These are phyloP conservation scores for Tipula vernalis DNA, from an alignment of 2,888 invertebrate species.

Conservation along the genomic window DNA sequence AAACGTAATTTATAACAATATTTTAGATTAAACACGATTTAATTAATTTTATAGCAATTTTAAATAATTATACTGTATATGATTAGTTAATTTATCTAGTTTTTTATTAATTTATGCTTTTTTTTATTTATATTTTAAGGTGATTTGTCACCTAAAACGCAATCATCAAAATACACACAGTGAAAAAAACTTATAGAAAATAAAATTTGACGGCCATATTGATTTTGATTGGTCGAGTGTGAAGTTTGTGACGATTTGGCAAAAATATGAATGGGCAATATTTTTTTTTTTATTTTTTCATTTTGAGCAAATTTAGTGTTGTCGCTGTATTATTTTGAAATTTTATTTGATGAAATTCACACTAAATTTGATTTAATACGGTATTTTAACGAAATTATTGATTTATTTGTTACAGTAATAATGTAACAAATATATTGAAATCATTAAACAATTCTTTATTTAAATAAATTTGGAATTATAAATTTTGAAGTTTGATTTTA, in stretches of 20 bases:
- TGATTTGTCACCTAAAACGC: slow-evolving; percentile 12
- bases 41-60: not conserved
- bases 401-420: not conserved
- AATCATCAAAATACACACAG: slow-evolving; percentile 12
- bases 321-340: not conserved
- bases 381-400: not conserved
- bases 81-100: not conserved
- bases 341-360: not conserved
- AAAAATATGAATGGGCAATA: not conserved
- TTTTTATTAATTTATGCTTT: not conserved
- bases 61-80: not conserved
- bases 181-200: slow-evolving; percentile 7
- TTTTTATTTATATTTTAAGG: not conserved
- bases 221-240: slow-evolving; percentile 10
- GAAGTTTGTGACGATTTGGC: not conserved
- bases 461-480: not conserved
- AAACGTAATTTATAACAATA: not conserved
- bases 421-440: not conserved
- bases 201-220: slow-evolving; percentile 17
- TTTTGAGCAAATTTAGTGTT: not conserved
- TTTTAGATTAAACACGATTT: not conserved
- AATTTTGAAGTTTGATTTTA: not conserved
- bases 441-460: not conserved
- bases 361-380: not conserved
- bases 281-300: not conserved